Evolutionary conservation across 1,140 invertebrate genomes (phyloP).

Genomic region (Dolichoris vasculosae): DNA sequence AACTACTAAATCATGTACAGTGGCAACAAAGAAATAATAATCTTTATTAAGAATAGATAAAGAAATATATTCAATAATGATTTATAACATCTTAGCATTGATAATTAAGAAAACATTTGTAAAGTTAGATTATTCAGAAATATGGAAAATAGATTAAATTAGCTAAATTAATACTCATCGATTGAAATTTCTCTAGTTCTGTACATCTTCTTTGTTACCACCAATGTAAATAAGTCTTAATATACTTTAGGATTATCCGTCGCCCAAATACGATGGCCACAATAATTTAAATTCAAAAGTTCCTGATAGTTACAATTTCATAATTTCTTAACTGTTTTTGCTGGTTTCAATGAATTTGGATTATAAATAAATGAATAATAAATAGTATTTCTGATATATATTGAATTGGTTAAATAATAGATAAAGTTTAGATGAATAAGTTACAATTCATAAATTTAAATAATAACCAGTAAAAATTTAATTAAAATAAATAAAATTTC

Average conservation of each 20-base stretch:
- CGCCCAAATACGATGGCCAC: slow-evolving; percentile 26
- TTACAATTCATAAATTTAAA: background rate
- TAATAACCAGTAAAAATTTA: background rate
- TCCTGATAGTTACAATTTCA: slow-evolving; percentile 1
- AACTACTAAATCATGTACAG: background rate
- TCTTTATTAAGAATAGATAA: background rate
- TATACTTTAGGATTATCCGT: slow-evolving; percentile 43
- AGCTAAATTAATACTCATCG: no score
- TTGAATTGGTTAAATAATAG: no score
- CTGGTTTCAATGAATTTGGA: no score
- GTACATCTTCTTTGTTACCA: slow-evolving; percentile 35
- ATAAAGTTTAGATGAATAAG: background rate
- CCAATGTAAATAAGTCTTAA: slow-evolving; percentile 9
- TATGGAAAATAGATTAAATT: no score
- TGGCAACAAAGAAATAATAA: slow-evolving; percentile 40
- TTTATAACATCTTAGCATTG: background rate
- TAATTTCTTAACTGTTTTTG: no score
- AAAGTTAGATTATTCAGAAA: background rate
- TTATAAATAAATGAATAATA: no score
- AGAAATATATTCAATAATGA: background rate
- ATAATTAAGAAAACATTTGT: background rate
- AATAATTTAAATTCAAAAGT: slow-evolving; percentile 33
- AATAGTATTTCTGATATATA: no score
- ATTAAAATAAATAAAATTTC: background rate
- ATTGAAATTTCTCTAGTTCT: background rate